Evolutionary conservation across 2,888 invertebrate species (phyloP), one percentile per base, ranked within the genome.

Genomic region (Dasypogon diadema): DNA sequence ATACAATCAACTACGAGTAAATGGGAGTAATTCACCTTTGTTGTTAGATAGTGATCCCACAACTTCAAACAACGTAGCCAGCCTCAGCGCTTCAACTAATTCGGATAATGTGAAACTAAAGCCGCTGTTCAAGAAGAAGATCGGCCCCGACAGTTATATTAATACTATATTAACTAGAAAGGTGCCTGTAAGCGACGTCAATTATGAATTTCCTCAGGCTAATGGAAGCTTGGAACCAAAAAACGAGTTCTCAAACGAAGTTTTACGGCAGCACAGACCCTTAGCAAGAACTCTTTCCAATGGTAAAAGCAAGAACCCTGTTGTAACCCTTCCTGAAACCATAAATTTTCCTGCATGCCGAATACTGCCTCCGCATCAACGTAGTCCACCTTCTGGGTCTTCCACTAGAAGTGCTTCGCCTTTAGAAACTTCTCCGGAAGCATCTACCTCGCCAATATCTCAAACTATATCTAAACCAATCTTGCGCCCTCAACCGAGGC

Each of bases 91-190:
- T 14, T 46, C 60, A 46, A 12, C 48, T 3, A 74, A 18, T 51
- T 30, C 51, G 14, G 70, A 70, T 5, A 70, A 46, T 46, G 81
- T 87, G 84, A 89, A 88, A 80, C 88, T 87, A 83, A 90, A 89
- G 83, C 87, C 90, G 75, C 83, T 90, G 81, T 87, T 89, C 80
- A 89, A 90, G 80, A 90, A 90, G 82, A 90, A 91, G 83, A 92
- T 92, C 80, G 92, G 91, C 56, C 90, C 91, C 65, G 92, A 92
- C 85, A 92, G 92, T 85, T 92, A 92, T 83, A 91, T 92, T 70
- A 91, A 91, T 77, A 92, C 92, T 56, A 86, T 86, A 22, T 81
- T 83, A 63, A 84, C 85, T 0, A 83, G 84, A 70, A 83, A 85
- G 78, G 84, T 86, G 58, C 90, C 85, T 83, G 82, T 80, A 3